Conservation (phyloP, 1,140 invertebrate species). For the Caenorhabditis tropicalis region DNA sequence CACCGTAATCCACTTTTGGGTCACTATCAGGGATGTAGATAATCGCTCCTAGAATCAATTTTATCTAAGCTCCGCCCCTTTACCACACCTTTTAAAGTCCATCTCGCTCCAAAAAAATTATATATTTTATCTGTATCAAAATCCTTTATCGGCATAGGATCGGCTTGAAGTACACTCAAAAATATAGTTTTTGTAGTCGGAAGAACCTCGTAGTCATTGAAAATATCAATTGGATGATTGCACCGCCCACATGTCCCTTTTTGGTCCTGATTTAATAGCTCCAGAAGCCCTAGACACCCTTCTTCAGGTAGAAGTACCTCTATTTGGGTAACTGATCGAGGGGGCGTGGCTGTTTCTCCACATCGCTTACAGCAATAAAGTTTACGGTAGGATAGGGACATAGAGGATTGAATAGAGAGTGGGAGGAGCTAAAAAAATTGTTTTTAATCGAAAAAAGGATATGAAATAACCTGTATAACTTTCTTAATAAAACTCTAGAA, state of each 20-base stretch:
- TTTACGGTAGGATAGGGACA: not conserved
- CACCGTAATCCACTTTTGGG: not conserved
- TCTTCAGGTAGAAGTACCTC: not conserved
- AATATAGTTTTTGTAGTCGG: not conserved
- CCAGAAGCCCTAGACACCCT: not conserved
- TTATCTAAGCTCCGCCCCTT: not conserved
- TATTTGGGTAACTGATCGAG: not conserved
- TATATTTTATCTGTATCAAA: not conserved
- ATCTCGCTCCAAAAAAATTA: not conserved
- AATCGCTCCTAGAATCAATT: not conserved
- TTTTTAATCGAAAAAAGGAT: too few species aligned
- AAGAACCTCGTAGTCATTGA: not conserved
- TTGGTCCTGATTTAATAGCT: not conserved
- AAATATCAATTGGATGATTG: not conserved
- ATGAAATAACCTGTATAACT: too few species aligned
- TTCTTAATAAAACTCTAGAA: too few species aligned
- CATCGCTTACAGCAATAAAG: not conserved
- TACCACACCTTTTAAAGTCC: not conserved
- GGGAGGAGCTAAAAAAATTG: too few species aligned
- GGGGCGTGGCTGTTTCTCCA: not conserved
- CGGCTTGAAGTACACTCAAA: not conserved
- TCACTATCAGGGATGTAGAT: not conserved
- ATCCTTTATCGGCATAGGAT: not conserved
- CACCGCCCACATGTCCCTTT: not conserved
- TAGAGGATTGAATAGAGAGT: not conserved